Conservation (phyloP, 2,888 invertebrate genomes). For the Euplagia quadripunctaria region DNA sequence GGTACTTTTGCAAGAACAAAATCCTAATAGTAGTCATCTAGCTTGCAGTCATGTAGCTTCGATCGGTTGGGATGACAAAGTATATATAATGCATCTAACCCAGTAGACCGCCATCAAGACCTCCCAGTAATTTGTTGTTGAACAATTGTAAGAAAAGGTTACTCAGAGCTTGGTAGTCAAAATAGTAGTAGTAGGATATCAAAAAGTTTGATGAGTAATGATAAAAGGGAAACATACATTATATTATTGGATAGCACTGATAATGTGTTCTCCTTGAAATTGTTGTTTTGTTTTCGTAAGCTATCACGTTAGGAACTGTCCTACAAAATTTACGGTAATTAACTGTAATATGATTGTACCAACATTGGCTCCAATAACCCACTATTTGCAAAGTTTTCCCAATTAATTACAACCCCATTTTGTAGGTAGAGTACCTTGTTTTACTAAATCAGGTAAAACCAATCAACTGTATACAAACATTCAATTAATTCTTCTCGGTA, state of each 20-base stretch:
- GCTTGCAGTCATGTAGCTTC: no score
- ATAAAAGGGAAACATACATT: background rate
- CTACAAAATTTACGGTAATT: constrained; percentile 33
- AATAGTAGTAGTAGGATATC: no score
- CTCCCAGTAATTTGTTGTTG: no score
- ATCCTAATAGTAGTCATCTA: background rate
- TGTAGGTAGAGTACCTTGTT: constrained; percentile 39
- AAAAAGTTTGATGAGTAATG: background rate
- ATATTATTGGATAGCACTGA: background rate
- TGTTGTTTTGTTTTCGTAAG: background rate
- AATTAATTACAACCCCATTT: constrained; percentile 51
- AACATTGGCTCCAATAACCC: constrained; percentile 18
- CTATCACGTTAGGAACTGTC: background rate
- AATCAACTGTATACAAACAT: constrained; percentile 36
- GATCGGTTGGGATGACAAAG: no score
- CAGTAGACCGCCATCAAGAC: no score
- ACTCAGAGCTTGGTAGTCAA: no score
- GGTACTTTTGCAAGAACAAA: background rate
- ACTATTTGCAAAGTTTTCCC: constrained; percentile 48
- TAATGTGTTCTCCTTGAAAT: background rate
- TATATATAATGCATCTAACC: no score
- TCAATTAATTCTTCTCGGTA: constrained; percentile 32
- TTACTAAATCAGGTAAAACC: constrained; percentile 32
- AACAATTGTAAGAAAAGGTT: no score
- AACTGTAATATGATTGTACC: constrained; percentile 39